Base-by-base conservation (phyloP, 2,888 invertebrate species). In the Theretra japonica region DNA sequence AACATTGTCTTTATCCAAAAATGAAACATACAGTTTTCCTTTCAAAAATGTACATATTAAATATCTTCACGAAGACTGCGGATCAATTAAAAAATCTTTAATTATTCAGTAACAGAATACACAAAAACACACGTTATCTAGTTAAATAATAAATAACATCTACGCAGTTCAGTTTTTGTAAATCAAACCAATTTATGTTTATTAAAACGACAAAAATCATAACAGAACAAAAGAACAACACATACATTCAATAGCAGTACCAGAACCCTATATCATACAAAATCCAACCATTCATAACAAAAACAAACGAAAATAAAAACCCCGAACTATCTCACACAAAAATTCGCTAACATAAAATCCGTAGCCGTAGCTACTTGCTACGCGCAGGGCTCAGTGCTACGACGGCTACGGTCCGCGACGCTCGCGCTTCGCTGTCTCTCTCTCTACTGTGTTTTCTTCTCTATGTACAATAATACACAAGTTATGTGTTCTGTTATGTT, bases 341-440 rank as follows among this genome's bases (percentile, higher is more conserved):
- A 65, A 21, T 65, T 65, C 17, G 21, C 48, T 17, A 33, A 41
- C 41, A 65, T 48, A 82, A 76, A 75, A 73, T 73, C 70, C 79
- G 79, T 77, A 79, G 78, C 74, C 81, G 80, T 83, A 83, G 75
- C 70, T 19, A 65, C 48, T 23, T 65, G 30, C 78, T 53, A 77
- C 81, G 59, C 65, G 70, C 57, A 70, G 50, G 59, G 41, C 65
- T 57, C 73, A 86, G 86, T 86, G 78, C 65, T 70, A 65, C 65
- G 65, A 65, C 15, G 41, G 65, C 70, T 70, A 48, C 58, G 68
- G 73, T 6, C 53, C 65, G 57, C 70, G n/a, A 62, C 70, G 68
- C 58, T 53, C 70, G 73, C 70, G 65, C 41, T 62, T 48, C 48
- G 70, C 65, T 65, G 65, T 72, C 68, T 73, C 70, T 72, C 50